Evolutionary conservation across 2,113 vertebrate genomes (phyloP).

Genomic region (Carlito syrichta): DNA sequence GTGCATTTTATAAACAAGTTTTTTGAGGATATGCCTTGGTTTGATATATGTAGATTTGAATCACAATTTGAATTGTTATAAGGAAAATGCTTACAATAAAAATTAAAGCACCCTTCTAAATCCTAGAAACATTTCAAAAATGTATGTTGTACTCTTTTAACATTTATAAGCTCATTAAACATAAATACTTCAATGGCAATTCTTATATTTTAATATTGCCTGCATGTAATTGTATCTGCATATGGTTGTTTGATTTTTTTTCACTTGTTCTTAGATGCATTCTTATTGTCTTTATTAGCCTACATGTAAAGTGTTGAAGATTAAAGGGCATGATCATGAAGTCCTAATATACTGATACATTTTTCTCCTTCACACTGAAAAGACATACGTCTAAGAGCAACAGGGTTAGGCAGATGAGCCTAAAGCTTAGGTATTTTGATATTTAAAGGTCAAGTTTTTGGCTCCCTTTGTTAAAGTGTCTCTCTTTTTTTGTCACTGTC

Average conservation of each 20-base stretch:
- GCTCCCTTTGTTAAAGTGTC: background rate
- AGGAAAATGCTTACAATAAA: background rate
- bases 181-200: background rate
- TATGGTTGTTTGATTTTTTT: background rate
- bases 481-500: background rate
- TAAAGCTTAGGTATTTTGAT: background rate
- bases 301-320: background rate
- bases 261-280: background rate
- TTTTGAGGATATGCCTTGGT: background rate
- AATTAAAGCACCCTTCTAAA: background rate
- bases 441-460: background rate
- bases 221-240: background rate
- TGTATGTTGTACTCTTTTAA: background rate
- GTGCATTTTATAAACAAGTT: background rate
- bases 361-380: background rate
- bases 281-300: background rate
- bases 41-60: background rate
- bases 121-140: background rate
- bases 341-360: background rate
- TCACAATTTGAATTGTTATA: background rate
- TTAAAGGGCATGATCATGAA: background rate
- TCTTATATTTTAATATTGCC: background rate
- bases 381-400: background rate
- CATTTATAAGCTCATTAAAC: background rate
- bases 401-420: background rate